Percentiles rank a stretch among this genome's conserved stretches.
Evolutionary conservation across 1,140 invertebrate genomes (phyloP).

Genomic region (Drosophila rufa): DNA sequence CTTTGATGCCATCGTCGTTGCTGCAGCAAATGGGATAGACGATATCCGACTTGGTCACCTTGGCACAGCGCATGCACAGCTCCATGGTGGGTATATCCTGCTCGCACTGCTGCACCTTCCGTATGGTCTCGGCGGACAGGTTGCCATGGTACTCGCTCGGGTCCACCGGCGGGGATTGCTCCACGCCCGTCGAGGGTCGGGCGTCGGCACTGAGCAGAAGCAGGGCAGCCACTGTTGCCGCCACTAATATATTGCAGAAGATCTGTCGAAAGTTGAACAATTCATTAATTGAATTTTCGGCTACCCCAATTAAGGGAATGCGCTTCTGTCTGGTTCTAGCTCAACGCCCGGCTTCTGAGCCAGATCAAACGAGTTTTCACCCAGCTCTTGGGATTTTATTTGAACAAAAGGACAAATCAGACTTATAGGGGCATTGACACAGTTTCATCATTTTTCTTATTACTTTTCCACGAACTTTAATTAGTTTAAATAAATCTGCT

Average conservation of each 20-base stretch:
- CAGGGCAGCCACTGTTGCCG: constrained; percentile 12
- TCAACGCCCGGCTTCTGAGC: constrained; percentile 1
- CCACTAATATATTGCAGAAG: constrained; percentile 37
- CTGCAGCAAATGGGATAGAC: constrained; percentile 86
- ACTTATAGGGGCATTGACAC: not conserved
- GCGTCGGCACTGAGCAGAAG: constrained; percentile 11
- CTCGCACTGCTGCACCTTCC: constrained; percentile 77
- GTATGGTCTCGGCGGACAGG: constrained; percentile 64
- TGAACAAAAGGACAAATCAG: constrained; percentile 15
- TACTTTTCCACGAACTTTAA: too few species aligned
- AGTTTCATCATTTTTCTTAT: not conserved
- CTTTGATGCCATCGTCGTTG: constrained; percentile 83
- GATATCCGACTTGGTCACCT: constrained; percentile 85
- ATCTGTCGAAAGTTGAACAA: constrained; percentile 35
- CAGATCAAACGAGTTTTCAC: constrained; percentile 20
- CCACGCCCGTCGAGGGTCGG: constrained; percentile 44
- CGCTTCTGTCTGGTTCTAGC: constrained; percentile 26
- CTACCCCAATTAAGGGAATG: constrained; percentile 13
- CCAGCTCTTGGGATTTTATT: not conserved
- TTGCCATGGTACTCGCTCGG: constrained; percentile 71
- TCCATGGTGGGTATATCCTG: constrained; percentile 73
- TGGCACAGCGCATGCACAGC: constrained; percentile 86
- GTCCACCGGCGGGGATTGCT: constrained; percentile 33
- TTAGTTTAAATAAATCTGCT: constrained; percentile 23
- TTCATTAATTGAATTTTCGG: constrained; percentile 35